Base-by-base conservation (phyloP, 1,140 invertebrate species). In the Oncopeltus fasciatus region DNA sequence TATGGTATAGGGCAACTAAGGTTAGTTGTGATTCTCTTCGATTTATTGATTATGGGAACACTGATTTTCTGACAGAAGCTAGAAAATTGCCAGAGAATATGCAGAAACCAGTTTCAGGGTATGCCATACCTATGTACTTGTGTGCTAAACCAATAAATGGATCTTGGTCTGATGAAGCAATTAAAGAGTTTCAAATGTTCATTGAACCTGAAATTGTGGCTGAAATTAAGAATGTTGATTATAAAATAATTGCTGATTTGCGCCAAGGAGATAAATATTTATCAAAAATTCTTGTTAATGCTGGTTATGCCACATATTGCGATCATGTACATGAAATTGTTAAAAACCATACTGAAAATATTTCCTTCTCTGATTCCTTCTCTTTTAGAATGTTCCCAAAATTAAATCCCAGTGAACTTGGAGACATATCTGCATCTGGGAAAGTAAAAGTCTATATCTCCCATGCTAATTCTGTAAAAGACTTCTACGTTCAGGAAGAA, bases 41-140 rank as follows among this genome's bases (percentile, higher is more conserved):
- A 27, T 92, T 90, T 69, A 81, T 92, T 2, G 90, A 94, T 70
- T 91, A 84, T 70, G 90, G 90, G 8, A 88, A 87, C 64, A 85
- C 83, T 0, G 86, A 88, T 67, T 77, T 83, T 0, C 75, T 85
- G 0, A 76, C 75, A 12, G 74, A 74, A 0, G 70, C 79, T 11
- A 85, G 84, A 68, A 71, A 74, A 9, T 71, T 87, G 28, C 79
- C 81, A 0, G 74, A 78, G 14, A 33, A 61, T 2, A 38, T 64
- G 12, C 31, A 51, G 16, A 61, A 72, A 59, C 71, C 72, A 16
- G 68, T 79, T 0, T 76, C 80, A 57, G 73, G 77, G 9, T 82
- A 80, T 60, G 81, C 82, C 1, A 69, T 80, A 4, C 80, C 81
- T 65, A 83, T 82, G 28, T 80, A 80, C 59, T 73, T 88, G 11